These are phyloP conservation scores for Sebastes taczanowskii DNA, from an alignment of 2,797 vertebrate genomes.

Conservation along the genomic window DNA sequence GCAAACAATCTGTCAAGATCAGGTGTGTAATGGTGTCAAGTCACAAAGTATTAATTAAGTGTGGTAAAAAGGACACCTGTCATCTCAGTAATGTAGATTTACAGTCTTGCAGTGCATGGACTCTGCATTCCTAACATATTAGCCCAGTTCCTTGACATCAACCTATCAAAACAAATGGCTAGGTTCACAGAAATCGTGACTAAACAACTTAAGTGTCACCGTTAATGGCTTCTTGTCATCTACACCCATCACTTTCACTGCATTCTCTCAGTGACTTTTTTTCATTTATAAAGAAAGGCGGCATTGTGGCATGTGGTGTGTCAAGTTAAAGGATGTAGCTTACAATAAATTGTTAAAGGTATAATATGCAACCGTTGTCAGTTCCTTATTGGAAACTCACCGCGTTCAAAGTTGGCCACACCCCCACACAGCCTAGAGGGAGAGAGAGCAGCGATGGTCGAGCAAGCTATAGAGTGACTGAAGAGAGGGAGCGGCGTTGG, in stretches of 20 bases:
- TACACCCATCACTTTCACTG: background rate
- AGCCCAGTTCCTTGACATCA: background rate
- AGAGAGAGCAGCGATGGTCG: too few species aligned
- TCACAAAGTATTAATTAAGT: background rate
- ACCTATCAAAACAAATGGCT: background rate
- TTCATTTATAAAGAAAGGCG: background rate
- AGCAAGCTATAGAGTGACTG: too few species aligned
- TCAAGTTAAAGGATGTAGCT: background rate
- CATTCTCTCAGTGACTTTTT: background rate
- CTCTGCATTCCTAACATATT: slow-evolving; percentile 17
- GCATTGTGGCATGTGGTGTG: background rate
- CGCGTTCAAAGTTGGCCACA: too few species aligned
- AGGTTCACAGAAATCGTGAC: background rate
- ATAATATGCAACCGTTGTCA: too few species aligned
- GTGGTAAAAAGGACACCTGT: background rate
- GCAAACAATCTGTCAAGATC: background rate
- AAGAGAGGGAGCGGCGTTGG: too few species aligned
- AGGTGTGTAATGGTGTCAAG: background rate
- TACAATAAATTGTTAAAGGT: background rate
- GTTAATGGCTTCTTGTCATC: background rate
- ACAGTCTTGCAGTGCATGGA: background rate
- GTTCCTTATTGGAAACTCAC: too few species aligned
- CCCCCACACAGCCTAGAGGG: too few species aligned
- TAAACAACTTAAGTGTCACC: background rate
- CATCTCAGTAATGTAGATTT: slow-evolving; percentile 6